Evolutionary conservation across 2,888 invertebrate genomes (phyloP), one percentile per base, ranked within the genome.

Genomic region (Drosophila infuscata): DNA sequence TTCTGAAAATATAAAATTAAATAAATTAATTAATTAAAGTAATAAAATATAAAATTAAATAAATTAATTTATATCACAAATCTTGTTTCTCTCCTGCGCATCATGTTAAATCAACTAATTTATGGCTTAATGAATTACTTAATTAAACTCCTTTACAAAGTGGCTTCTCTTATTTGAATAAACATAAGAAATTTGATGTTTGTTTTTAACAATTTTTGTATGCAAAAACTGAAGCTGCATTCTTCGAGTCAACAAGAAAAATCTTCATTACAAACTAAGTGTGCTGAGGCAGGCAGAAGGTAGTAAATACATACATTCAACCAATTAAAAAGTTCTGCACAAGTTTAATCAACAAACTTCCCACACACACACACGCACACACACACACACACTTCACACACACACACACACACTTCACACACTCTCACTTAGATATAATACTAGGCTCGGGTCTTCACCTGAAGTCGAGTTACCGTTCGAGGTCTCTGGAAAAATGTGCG

Each of bases 321-420:
- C 89, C 85, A 85, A 85, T 85, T 85, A 85, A 85, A 85, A 85
- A 85, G 77, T 89, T 89, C 67, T 72, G 72, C 77, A 77, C 77
- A 89, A 85, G 71, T 85, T 84, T 89, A 85, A 87, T 85, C 88
- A 89, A 89, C 74, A 80, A 82, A 89, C 84, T 85, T 89, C 80
- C 85, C 85, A 83, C 60, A 72, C 76, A 63, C 64, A 61, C 57
- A 46, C 29, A 63, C 46, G 33, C 70, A 58, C 65, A 71, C 59
- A 75, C 60, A 61, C 56, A 52, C 53, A 41, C 33, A 53, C 25
- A 32, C 29, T 2, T 2, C 70, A 61, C 65, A 25, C 85, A 83
- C 60, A 69, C 76, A 63, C 64, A 61, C 57, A 46, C 29, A 63
- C 46, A 43, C 70, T 25, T 25, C 25, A 61, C 65, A 11, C 9